These are phyloP conservation scores for Formicarius rufipectus DNA, from an alignment of 2,113 vertebrate species.

Conservation along the genomic window DNA sequence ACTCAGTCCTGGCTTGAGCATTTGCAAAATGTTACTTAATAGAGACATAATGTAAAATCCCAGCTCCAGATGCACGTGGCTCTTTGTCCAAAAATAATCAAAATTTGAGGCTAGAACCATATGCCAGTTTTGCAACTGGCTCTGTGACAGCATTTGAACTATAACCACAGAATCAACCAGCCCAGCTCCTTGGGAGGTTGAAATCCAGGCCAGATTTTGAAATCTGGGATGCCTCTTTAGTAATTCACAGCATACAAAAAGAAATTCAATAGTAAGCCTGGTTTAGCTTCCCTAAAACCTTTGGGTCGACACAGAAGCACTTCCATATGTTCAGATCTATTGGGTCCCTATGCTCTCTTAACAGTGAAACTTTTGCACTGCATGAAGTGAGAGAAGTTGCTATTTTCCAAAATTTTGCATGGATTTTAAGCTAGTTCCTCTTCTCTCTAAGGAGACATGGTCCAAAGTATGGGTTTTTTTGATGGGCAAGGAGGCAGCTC, in stretches of 20 bases:
- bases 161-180: constrained; percentile 48
- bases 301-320: neutral
- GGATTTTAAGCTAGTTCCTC: neutral
- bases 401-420: neutral
- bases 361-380: neutral
- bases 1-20: neutral
- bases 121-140: constrained; percentile 57
- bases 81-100: constrained; percentile 49
- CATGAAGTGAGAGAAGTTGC: neutral
- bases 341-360: neutral
- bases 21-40: constrained; percentile 50
- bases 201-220: constrained; percentile 52
- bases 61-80: neutral
- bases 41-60: constrained; percentile 43
- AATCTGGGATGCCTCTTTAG: constrained; percentile 33
- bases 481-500: neutral
- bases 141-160: constrained; percentile 49
- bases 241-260: constrained; percentile 24
- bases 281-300: constrained; percentile 41
- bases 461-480: neutral
- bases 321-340: constrained; percentile 17
- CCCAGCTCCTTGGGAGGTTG: constrained; percentile 52
- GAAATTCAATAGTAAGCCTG: constrained; percentile 33
- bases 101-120: constrained; percentile 16
- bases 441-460: neutral